These are phyloP conservation scores for Betta splendens DNA, from an alignment of 2,797 vertebrate species.

Conservation along the genomic window DNA sequence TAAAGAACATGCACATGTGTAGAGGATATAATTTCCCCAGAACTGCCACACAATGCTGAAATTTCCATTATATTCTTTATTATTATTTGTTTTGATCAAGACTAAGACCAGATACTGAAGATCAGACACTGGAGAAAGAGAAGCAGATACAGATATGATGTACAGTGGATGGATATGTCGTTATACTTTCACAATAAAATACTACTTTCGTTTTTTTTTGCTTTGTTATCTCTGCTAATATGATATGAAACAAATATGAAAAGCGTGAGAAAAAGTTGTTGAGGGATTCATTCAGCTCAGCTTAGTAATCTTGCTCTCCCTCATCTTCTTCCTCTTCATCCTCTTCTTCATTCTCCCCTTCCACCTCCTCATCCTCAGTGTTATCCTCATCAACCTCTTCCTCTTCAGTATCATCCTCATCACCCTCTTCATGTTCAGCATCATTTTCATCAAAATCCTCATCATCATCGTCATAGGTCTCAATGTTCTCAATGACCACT, in stretches of 20 bases:
- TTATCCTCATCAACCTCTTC: too few species aligned
- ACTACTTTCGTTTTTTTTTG: neutral
- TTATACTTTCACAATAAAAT: neutral
- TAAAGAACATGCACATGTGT: too few species aligned
- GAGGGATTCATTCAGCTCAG: neutral
- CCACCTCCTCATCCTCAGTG: too few species aligned
- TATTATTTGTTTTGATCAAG: neutral
- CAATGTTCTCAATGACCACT: too few species aligned
- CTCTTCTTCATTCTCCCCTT: too few species aligned
- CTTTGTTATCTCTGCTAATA: neutral
- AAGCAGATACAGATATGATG: neutral
- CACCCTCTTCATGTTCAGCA: too few species aligned
- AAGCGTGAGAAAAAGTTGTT: neutral
- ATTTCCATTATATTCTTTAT: neutral
- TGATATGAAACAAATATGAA: neutral
- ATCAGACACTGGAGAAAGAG: neutral
- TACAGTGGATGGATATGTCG: neutral
- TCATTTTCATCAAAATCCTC: too few species aligned
- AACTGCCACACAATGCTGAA: neutral
- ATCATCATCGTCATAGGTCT: too few species aligned
- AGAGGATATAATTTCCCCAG: too few species aligned
- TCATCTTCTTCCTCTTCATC: neutral
- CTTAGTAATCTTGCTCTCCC: neutral
- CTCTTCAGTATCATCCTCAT: too few species aligned
- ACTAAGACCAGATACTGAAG: neutral